Base-by-base conservation (phyloP, 2,113 vertebrate genomes). In the Psilopogon haemacephalus region DNA sequence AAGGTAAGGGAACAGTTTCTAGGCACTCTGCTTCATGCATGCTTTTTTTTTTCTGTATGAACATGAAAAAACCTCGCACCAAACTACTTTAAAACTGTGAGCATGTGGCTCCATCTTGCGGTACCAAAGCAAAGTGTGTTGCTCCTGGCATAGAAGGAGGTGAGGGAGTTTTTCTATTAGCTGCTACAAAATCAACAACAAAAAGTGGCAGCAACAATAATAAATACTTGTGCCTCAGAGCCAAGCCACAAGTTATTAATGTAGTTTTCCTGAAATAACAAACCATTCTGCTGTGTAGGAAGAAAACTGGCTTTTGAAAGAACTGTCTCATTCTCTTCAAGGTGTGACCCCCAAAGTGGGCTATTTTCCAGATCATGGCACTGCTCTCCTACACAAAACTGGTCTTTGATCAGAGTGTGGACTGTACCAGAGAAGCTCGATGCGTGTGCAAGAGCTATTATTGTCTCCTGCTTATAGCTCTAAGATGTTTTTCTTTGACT, bases 71-170 rank as follows among this genome's bases (percentile, higher is more conserved):
- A 46, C 35, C 21, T n/a, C 7, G 21, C 24, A 67, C 28, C 42
- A n/a, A 77, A 68, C 26, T 15, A 18, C 46, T 37, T 85, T 78
- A 77, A 60, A 96, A 93, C 37, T 81, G 75, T 90, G 91, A 88
- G 93, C 68, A 15, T 75, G 75, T 76, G 74, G 86, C 93, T 93
- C 96, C 97, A 96, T 89, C 97, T 93, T 67, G 83, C 95, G 97
- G 96, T 52, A 56, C 9, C 21, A 86, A 67, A 32, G 72, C 33
- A 73, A 77, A 84, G 30, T 11, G 15, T 30, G 32, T 37, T 67
- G 37, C 32, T 72, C 15, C 69, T 62, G 27, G 8, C 64, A 3
- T 6, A 42, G 54, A 14, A 15, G 5, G 30, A 26, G 24, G 13
- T 6, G 59, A 60, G 16, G 58, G 50, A 20, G 69, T 67, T 82